These are phyloP conservation scores for Drosophila busckii DNA, from an alignment of 1,140 invertebrate genomes.

Conservation along the genomic window DNA sequence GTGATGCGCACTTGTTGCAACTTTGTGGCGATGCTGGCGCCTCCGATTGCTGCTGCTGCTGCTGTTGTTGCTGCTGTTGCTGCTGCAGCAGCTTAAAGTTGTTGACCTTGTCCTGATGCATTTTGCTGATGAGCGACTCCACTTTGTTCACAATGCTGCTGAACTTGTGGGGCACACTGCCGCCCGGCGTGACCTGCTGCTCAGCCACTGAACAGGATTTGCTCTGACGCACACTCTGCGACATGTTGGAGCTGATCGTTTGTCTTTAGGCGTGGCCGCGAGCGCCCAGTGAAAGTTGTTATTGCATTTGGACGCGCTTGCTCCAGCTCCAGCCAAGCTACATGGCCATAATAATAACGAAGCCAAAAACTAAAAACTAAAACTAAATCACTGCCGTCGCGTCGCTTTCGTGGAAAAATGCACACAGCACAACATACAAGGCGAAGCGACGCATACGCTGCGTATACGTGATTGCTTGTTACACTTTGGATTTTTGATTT, in stretches of 20 bases:
- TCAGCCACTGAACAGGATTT: slow-evolving; percentile 35
- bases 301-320: not conserved
- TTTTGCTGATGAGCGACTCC: slow-evolving; percentile 78
- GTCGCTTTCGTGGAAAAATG: slow-evolving; percentile 34
- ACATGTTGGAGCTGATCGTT: slow-evolving; percentile 31
- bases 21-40: slow-evolving; percentile 6
- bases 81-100: slow-evolving; percentile 58
- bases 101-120: slow-evolving; percentile 70
- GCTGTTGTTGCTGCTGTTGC: slow-evolving; percentile 27
- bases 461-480: slow-evolving; percentile 30
- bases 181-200: slow-evolving; percentile 3
- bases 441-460: slow-evolving; percentile 18
- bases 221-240: slow-evolving; percentile 54
- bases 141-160: slow-evolving; percentile 75
- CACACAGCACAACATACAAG: slow-evolving; percentile 14
- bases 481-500: slow-evolving; percentile 5
- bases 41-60: slow-evolving; percentile 7
- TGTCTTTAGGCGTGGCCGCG: not conserved
- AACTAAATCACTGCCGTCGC: slow-evolving; percentile 9
- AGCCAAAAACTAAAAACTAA: slow-evolving; percentile 1
- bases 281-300: not conserved
- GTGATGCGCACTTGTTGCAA: slow-evolving; percentile 80
- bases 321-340: slow-evolving; percentile 36
- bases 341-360: slow-evolving; percentile 46
- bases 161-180: slow-evolving; percentile 60